Conservation (phyloP, 2,113 vertebrate species). For the Tupaia chinensis region DNA sequence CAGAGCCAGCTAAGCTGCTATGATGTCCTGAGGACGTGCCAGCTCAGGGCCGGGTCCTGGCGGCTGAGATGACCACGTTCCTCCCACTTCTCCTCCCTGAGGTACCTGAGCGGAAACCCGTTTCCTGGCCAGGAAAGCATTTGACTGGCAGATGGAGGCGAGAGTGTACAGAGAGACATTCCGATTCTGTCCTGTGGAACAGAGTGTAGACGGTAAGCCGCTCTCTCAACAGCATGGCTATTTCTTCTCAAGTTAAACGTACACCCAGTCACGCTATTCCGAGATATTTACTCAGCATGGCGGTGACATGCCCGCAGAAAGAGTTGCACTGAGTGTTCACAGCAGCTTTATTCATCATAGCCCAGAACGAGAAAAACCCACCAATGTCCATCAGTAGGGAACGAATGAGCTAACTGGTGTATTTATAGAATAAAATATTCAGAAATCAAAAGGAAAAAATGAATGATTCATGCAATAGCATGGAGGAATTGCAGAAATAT, state of each 20-base stretch:
- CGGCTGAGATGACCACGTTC: neutral
- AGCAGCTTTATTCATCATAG: neutral
- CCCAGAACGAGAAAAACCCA: neutral
- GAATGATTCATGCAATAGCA: neutral
- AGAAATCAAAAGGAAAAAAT: conserved; percentile 29
- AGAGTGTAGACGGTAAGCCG: neutral
- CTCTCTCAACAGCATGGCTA: neutral
- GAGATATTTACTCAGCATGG: neutral
- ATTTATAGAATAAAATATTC: conserved; percentile 9
- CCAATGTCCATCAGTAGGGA: neutral
- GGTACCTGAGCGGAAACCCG: neutral
- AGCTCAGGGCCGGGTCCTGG: neutral
- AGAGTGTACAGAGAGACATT: neutral
- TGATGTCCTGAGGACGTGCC: neutral
- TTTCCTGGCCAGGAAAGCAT: neutral
- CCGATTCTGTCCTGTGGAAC: neutral
- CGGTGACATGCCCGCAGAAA: neutral
- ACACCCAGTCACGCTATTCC: neutral
- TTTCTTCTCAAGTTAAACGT: neutral
- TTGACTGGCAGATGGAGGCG: neutral
- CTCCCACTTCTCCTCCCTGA: neutral
- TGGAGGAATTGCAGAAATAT: neutral
- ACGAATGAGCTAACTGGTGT: neutral
- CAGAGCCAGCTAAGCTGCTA: neutral
- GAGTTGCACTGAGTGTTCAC: neutral